Evolutionary conservation across 2,797 vertebrate species (phyloP).

Genomic region (Sus cebifrons): DNA sequence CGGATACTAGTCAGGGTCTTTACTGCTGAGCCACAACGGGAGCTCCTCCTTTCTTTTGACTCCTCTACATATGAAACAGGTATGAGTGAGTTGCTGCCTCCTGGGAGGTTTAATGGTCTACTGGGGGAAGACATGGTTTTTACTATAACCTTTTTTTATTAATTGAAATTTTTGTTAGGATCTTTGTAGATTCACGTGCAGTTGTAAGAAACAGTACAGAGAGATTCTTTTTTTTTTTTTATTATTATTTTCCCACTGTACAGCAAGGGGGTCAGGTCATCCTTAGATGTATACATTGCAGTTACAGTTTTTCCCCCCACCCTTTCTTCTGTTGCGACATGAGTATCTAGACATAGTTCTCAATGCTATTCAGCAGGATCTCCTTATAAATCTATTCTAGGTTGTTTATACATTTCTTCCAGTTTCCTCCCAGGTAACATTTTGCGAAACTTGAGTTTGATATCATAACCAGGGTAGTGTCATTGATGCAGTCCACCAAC

Average conservation of each 20-base stretch:
- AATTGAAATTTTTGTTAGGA: neutral
- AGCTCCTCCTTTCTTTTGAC: neutral
- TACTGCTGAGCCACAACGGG: too few relatives aligned
- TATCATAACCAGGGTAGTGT: neutral
- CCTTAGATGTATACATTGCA: too few relatives aligned
- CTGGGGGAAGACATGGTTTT: neutral
- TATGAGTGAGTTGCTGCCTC: neutral
- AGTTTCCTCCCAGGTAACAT: neutral
- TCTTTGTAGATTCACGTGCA: neutral
- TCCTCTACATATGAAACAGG: neutral
- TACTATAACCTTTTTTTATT: neutral
- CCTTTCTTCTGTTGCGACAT: too few relatives aligned
- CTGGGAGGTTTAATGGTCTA: neutral
- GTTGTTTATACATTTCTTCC: neutral
- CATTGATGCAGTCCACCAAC: neutral
- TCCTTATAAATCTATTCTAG: too few relatives aligned
- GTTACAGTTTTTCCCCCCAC: too few relatives aligned
- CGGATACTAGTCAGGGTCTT: too few relatives aligned
- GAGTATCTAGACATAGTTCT: too few relatives aligned
- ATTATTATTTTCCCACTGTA: too few relatives aligned
- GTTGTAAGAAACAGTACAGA: neutral
- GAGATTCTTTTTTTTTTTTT: too few relatives aligned
- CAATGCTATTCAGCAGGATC: too few relatives aligned
- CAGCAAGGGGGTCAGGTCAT: too few relatives aligned
- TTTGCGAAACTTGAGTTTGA: constrained; percentile 21